phyloP scores from a whole-genome alignment of 2,888 invertebrate species.

The Oasisia sp. region DNA sequence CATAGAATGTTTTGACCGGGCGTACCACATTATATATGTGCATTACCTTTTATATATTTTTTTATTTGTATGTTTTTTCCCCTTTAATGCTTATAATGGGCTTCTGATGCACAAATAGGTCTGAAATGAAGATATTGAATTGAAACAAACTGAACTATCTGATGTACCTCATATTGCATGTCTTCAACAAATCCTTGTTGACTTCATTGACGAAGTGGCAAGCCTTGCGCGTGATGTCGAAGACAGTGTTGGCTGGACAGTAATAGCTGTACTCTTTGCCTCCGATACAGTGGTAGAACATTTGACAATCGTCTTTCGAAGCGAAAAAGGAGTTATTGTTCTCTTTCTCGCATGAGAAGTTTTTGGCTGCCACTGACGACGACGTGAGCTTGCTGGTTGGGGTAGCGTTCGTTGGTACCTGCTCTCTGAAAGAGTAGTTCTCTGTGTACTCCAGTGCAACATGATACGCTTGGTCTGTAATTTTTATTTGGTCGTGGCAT shows the following conservation, averaged over 20 bases:
- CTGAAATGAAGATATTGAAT: too few species aligned
- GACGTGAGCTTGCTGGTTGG: neutral
- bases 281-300: neutral
- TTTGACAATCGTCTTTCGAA: neutral
- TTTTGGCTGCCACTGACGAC: neutral
- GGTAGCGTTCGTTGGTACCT: neutral
- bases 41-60: too few species aligned
- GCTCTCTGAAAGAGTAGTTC: neutral
- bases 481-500: too few species aligned
- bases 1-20: too few species aligned
- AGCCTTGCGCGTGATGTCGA: slow-evolving; percentile 7
- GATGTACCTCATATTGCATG: neutral
- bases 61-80: too few species aligned
- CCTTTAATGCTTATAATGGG: too few species aligned
- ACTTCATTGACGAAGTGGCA: neutral
- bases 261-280: neutral
- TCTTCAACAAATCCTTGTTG: neutral
- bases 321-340: neutral
- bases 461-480: too few species aligned
- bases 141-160: neutral
- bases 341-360: neutral
- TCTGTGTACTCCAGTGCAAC: too few species aligned
- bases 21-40: too few species aligned
- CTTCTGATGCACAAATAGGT: too few species aligned
- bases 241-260: neutral